Evolutionary conservation across 2,888 invertebrate species (phyloP).

Genomic region (Barypeithes pellucidus): DNA sequence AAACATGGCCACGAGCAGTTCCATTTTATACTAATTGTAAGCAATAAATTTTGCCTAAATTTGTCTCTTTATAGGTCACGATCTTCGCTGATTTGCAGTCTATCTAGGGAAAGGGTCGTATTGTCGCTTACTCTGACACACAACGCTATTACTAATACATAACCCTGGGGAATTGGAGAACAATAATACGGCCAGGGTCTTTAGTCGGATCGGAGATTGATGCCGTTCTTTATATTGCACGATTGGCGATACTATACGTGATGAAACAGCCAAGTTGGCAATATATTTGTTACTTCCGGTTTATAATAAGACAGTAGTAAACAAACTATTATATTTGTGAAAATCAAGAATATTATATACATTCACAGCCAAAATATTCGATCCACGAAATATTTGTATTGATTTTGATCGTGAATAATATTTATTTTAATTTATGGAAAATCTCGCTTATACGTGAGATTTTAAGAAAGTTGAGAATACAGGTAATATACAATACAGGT

Average conservation of each 20-base stretch:
- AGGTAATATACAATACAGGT: too few relatives aligned
- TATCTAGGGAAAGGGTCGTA: slow-evolving; percentile 20
- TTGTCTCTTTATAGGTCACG: slow-evolving; percentile 28
- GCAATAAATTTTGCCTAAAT: slow-evolving; percentile 10
- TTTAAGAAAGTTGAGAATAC: too few relatives aligned
- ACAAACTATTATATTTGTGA: too few relatives aligned
- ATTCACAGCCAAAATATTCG: too few relatives aligned
- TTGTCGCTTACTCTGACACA: slow-evolving; percentile 27
- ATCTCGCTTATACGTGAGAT: too few relatives aligned
- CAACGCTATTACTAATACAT: slow-evolving; percentile 36
- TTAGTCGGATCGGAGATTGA: slow-evolving; percentile 25
- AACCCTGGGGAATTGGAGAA: slow-evolving; percentile 30
- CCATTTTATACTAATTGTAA: slow-evolving; percentile 15
- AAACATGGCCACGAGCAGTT: neutral
- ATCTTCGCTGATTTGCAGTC: slow-evolving; percentile 18
- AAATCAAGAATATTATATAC: too few relatives aligned
- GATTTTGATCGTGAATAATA: too few relatives aligned
- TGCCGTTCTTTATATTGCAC: slow-evolving; percentile 44
- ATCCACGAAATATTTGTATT: too few relatives aligned
- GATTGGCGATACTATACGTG: slow-evolving; percentile 60
- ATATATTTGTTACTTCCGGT: neutral
- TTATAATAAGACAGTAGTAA: too few relatives aligned
- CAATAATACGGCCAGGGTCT: slow-evolving; percentile 29
- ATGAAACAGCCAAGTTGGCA: slow-evolving; percentile 57
- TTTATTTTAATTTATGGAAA: too few relatives aligned